Base-by-base conservation (phyloP, 92 coral and sea anemone genomes). In the Pocillopora meandrina region DNA sequence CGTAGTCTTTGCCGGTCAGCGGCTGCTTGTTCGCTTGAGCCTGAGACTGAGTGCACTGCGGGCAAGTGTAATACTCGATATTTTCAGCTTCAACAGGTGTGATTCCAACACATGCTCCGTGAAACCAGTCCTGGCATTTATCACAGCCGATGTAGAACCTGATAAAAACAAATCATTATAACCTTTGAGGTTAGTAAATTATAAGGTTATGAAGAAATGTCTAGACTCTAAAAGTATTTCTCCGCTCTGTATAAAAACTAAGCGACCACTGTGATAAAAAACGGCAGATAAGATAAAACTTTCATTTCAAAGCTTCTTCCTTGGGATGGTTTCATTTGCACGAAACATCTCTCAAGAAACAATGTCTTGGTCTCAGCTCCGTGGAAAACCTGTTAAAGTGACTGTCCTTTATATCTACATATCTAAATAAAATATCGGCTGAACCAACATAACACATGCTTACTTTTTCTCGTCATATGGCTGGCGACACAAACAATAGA, bases 131-230 rank as follows among this genome's bases (percentile, higher is more conserved):
- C 80, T 97, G 99, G 70, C 99, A 97, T 17, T 90, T 83, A 76
- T 97, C 99, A 81, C 99, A 97, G 42, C 99, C 99, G 67, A 97
- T 88, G 71, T 97, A 97, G 88, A 97, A 97, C 90, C 99, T 96
- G 76, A 6, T 56, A 20, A 66, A 74, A 71, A 20, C 62, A 59
- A 12, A 59, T 12, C 12, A 59, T 59, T 16, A 59, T 7, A 16
- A 12, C 14, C 14, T 59, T 59, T 2, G 62, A 12, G 18, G 18
- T 16, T 59, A 59, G 14, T 59, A 12, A 3, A 76, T 20, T 76
- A 42, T 17, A 59, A 15, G 57, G 62, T 57, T 12, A 76, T 33
- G 34, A 19, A 19, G 49, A 52, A 49, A 57, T 49, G 42, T 31
- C 52, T 31, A 36, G 61, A 77, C 33, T 13, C 20, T 42, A 7